Evolutionary conservation across 2,113 vertebrate species (phyloP).

Genomic region (Dryoscopus gambensis): DNA sequence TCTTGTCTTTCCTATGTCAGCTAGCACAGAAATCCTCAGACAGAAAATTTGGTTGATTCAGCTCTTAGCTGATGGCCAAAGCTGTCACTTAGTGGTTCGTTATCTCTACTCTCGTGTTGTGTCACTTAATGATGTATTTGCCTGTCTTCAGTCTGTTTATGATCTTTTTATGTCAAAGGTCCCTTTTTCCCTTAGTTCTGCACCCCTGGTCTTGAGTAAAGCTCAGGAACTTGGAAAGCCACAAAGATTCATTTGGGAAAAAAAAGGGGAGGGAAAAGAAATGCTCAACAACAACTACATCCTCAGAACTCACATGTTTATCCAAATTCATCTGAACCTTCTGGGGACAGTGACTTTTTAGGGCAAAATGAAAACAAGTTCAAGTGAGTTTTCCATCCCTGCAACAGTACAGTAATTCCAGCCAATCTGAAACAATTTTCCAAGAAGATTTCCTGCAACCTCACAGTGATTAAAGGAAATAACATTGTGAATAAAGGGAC

Average conservation of each 20-base stretch:
- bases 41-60: neutral
- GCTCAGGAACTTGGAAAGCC: slow-evolving; percentile 36
- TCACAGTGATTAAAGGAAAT: slow-evolving; percentile 66
- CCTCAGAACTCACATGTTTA: slow-evolving; percentile 57
- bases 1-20: neutral
- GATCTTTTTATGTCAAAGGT: neutral
- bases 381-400: slow-evolving; percentile 66
- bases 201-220: slow-evolving; percentile 9
- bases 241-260: neutral
- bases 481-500: slow-evolving; percentile 67
- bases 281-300: slow-evolving; percentile 23
- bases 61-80: neutral
- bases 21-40: neutral
- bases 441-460: slow-evolving; percentile 68
- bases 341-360: slow-evolving; percentile 63
- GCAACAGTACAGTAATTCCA: slow-evolving; percentile 17
- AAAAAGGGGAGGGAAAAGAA: neutral
- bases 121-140: neutral
- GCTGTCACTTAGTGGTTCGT: neutral
- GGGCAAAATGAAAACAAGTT: slow-evolving; percentile 63
- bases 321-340: slow-evolving; percentile 52
- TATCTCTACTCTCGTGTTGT: neutral
- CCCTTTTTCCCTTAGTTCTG: neutral
- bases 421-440: slow-evolving; percentile 65
- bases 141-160: slow-evolving; percentile 23